Conservation (phyloP, 2,888 invertebrate species). For the Cosmorhoe ocellata region DNA sequence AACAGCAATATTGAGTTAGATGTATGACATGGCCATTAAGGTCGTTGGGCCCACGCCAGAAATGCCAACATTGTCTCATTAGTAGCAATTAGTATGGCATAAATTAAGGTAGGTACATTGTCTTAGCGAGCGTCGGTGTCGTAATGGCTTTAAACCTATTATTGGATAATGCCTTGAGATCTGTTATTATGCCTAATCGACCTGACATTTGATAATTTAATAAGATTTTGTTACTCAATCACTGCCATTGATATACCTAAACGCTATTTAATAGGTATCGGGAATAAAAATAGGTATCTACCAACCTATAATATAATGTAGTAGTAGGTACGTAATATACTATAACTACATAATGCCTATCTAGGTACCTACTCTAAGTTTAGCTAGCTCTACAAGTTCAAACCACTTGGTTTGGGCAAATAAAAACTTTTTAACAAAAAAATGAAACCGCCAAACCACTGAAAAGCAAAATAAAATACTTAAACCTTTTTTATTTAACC, state of each 20-base stretch:
- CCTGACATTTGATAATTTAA: slow-evolving; percentile 33
- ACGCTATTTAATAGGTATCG: background rate
- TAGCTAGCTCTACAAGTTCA: no score
- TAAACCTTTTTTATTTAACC: no score
- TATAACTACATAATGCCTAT: no score
- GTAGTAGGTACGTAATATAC: no score
- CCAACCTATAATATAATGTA: no score
- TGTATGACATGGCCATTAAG: slow-evolving; percentile 31
- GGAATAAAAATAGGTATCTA: background rate
- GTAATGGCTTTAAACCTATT: slow-evolving; percentile 34
- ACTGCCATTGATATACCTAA: slow-evolving; percentile 6
- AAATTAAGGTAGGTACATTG: slow-evolving; percentile 57
- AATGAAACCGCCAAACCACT: no score
- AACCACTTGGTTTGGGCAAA: background rate
- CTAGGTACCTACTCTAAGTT: no score
- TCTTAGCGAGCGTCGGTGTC: slow-evolving; percentile 44
- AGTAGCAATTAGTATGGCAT: slow-evolving; percentile 71
- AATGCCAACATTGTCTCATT: slow-evolving; percentile 63
- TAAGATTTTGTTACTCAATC: slow-evolving; percentile 32
- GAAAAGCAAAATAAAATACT: no score
- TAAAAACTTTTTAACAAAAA: no score
- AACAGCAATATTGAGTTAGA: slow-evolving; percentile 23
- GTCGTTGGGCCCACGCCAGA: slow-evolving; percentile 58
- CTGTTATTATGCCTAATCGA: slow-evolving; percentile 29
- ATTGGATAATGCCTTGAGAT: slow-evolving; percentile 24